A percentile compares a stretch with the other conserved stretches of the same genome.
Evolutionary conservation across 2,888 invertebrate species (phyloP).

Genomic region (Eilema griseolum): DNA sequence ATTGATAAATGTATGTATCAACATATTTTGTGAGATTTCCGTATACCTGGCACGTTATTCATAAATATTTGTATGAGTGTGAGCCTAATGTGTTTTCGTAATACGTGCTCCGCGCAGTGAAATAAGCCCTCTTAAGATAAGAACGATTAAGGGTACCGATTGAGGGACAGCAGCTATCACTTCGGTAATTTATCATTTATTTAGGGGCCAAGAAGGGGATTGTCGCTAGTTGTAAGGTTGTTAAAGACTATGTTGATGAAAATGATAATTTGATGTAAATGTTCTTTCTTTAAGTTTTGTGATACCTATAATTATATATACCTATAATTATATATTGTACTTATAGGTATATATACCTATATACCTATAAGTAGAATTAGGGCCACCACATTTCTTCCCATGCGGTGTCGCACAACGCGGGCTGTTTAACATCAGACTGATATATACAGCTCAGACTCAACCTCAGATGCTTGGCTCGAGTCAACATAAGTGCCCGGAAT

Average conservation of each 20-base stretch:
- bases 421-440: too few species aligned
- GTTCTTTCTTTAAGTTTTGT: too few species aligned
- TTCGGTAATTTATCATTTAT: background rate
- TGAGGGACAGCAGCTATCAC: background rate
- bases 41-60: conserved; percentile 5
- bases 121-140: conserved; percentile 2
- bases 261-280: background rate
- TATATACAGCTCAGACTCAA: too few species aligned
- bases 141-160: background rate
- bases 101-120: background rate
- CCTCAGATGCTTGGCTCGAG: too few species aligned
- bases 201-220: background rate
- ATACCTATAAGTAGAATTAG: too few species aligned
- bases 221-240: background rate
- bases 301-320: too few species aligned
- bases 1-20: conserved; percentile 10
- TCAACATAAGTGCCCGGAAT: too few species aligned
- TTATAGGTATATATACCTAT: too few species aligned
- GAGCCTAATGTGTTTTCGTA: background rate
- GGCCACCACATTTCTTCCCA: too few species aligned
- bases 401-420: too few species aligned
- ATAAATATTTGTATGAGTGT: conserved; percentile 5
- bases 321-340: too few species aligned
- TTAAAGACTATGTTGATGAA: background rate
- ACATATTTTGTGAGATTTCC: background rate